Conservation (phyloP, 37 sponge, comb jelly and placozoan species). For the Oopsacas minuta region DNA sequence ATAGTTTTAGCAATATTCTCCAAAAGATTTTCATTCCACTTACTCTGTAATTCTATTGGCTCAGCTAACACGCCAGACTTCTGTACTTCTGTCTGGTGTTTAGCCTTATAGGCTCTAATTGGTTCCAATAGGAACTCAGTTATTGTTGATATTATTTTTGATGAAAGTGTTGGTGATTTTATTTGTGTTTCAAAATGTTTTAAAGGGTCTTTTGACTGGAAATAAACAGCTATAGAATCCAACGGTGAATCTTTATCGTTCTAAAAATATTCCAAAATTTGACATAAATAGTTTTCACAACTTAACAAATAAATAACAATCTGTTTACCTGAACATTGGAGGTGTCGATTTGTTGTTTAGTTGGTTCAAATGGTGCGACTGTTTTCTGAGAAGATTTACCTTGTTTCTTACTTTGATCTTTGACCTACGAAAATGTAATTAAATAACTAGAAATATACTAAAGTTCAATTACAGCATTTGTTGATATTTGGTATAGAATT, state of each 20-base stretch:
- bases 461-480: too few species aligned
- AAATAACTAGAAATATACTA: not conserved
- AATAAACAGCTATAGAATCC: not conserved
- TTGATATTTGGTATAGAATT: too few species aligned
- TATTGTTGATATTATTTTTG: not conserved
- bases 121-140: constrained; percentile 10
- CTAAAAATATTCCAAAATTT: not conserved
- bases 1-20: not conserved
- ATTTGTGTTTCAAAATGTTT: not conserved
- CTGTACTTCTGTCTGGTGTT: not conserved
- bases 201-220: not conserved
- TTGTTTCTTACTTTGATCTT: not conserved
- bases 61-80: not conserved
- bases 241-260: not conserved
- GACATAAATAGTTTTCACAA: not conserved
- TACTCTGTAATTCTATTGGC: not conserved
- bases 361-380: not conserved
- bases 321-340: not conserved
- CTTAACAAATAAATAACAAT: not conserved
- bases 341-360: not conserved
- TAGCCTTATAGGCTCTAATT: not conserved
- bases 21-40: not conserved
- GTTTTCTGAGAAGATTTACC: not conserved
- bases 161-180: not conserved
- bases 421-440: not conserved